phyloP scores from a whole-genome alignment of 2,888 invertebrate genomes.

The Parnassius mnemosyne region DNA sequence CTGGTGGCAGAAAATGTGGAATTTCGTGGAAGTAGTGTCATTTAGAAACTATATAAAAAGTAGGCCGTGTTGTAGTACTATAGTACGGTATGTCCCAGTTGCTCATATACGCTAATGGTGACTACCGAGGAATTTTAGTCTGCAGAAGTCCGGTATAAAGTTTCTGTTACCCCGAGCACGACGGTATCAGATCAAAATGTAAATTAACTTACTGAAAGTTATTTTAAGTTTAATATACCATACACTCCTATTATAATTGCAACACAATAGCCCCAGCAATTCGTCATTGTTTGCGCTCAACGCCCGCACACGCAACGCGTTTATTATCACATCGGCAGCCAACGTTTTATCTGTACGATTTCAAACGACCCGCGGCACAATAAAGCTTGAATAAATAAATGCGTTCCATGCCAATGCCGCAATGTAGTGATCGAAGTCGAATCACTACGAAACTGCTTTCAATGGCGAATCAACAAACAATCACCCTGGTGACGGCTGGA shows the following conservation, averaged over 20 bases:
- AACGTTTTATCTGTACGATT: constrained; percentile 21
- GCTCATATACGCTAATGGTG: too few relatives aligned
- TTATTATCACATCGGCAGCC: constrained; percentile 19
- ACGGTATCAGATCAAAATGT: too few relatives aligned
- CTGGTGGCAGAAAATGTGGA: too few relatives aligned
- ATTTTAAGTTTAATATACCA: not conserved
- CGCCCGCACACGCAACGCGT: not conserved
- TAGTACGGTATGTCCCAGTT: too few relatives aligned
- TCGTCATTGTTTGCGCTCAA: not conserved
- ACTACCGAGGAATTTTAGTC: too few relatives aligned
- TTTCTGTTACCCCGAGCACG: too few relatives aligned
- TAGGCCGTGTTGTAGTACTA: too few relatives aligned
- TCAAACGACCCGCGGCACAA: constrained; percentile 12
- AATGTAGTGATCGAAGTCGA: not conserved
- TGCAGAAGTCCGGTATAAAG: too few relatives aligned
- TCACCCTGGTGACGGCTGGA: constrained; percentile 5
- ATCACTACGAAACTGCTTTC: constrained; percentile 11
- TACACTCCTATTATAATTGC: not conserved
- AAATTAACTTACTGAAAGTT: too few relatives aligned
- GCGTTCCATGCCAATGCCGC: not conserved
- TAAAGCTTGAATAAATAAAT: constrained; percentile 10
- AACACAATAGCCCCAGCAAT: not conserved
- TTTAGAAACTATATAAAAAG: too few relatives aligned
- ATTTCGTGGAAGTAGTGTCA: too few relatives aligned
- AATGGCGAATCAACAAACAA: constrained; percentile 26